Percentiles rank a stretch among this genome's conserved stretches.
These are phyloP conservation scores for Tretioscincus oriximinensis DNA, from an alignment of 2,113 vertebrate genomes.

Conservation along the genomic window DNA sequence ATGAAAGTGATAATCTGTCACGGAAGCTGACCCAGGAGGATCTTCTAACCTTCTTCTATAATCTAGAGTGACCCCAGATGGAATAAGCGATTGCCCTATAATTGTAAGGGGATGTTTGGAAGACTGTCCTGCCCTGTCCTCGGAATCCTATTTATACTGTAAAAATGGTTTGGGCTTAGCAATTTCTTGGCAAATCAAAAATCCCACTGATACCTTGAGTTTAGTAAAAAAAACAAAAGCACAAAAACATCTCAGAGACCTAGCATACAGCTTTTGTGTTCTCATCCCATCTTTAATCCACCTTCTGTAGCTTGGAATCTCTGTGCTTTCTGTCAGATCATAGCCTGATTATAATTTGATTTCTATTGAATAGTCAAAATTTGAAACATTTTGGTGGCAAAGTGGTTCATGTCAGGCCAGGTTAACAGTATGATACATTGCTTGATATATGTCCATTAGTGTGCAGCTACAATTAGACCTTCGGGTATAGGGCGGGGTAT, in stretches of 20 bases:
- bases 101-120: constrained; percentile 17
- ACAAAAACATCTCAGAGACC: too few species aligned
- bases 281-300: too few species aligned
- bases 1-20: constrained; percentile 39
- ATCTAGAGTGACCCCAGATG: constrained; percentile 28
- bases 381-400: background rate
- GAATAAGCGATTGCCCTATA: constrained; percentile 11
- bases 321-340: too few species aligned
- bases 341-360: background rate
- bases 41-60: constrained; percentile 22
- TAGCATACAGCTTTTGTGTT: too few species aligned
- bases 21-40: constrained; percentile 6
- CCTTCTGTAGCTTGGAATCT: too few species aligned
- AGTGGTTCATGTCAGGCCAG: too few species aligned
- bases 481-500: too few species aligned
- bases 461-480: background rate
- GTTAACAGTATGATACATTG: background rate
- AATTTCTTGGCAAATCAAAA: too few species aligned
- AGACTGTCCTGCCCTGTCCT: background rate
- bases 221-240: too few species aligned
- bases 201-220: too few species aligned
- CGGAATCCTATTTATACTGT: background rate
- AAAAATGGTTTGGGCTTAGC: too few species aligned
- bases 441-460: background rate
- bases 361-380: background rate